phyloP scores from a whole-genome alignment of 2,113 vertebrate genomes.

The Tychaedon coryphoeus region DNA sequence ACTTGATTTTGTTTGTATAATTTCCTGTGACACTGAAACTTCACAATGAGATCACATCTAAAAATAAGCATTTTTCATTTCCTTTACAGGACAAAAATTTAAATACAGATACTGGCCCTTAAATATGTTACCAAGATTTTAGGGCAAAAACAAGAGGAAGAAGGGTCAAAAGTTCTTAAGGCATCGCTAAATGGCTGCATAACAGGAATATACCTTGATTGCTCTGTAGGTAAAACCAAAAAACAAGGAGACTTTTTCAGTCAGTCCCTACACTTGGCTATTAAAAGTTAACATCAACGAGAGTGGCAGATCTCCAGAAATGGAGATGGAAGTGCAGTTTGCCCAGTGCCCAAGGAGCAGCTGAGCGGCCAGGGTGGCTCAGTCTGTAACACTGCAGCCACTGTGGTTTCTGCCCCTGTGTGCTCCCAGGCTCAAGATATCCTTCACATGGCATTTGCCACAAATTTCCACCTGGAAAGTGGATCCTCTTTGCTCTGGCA shows the following conservation, averaged over 20 bases:
- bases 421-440: not conserved
- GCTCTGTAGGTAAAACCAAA: not conserved
- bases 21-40: slow-evolving; percentile 41
- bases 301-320: not conserved
- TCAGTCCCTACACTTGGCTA: not conserved
- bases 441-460: not conserved
- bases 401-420: not conserved
- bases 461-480: not conserved
- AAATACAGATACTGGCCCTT: not conserved
- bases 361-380: fast-evolving
- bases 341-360: not conserved
- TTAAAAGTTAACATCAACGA: not conserved
- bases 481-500: not conserved
- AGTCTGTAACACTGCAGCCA: not conserved
- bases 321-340: not conserved
- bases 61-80: slow-evolving; percentile 47
- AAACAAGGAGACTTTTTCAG: not conserved
- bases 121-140: not conserved
- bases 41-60: slow-evolving; percentile 34
- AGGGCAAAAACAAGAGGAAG: slow-evolving; percentile 5
- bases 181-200: not conserved
- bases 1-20: slow-evolving; percentile 27
- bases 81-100: slow-evolving; percentile 6
- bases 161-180: not conserved
- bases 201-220: not conserved